These are phyloP conservation scores for Agelastica alni DNA, from an alignment of 2,888 invertebrate species.

Conservation along the genomic window DNA sequence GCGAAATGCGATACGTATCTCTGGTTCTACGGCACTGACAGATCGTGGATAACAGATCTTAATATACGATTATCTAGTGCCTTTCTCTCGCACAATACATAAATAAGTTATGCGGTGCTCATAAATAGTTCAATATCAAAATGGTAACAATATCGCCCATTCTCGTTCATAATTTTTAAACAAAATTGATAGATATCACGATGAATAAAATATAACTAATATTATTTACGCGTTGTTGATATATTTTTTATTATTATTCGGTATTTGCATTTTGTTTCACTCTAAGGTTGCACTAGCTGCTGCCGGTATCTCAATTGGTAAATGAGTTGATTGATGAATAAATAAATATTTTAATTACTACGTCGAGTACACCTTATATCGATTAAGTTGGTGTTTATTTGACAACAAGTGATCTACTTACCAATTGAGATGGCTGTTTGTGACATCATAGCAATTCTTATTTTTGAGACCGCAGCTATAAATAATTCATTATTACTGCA, in stretches of 20 bases:
- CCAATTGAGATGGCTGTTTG: too few species aligned
- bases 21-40: not conserved
- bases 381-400: too few species aligned
- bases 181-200: constrained; percentile 6
- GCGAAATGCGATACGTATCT: not conserved
- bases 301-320: too few species aligned
- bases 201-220: not conserved
- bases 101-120: constrained; percentile 36
- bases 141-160: constrained; percentile 28
- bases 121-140: constrained; percentile 36
- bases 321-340: too few species aligned
- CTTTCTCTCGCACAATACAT: constrained; percentile 43
- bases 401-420: too few species aligned
- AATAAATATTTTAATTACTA: too few species aligned
- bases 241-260: not conserved
- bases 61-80: constrained; percentile 46
- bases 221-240: not conserved
- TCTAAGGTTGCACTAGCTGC: too few species aligned
- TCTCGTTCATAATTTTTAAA: constrained; percentile 1
- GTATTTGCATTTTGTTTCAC: not conserved
- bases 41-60: constrained; percentile 47
- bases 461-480: too few species aligned
- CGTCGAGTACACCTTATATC: too few species aligned
- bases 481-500: too few species aligned
- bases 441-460: too few species aligned